Base-by-base conservation (phyloP, 2,888 invertebrate genomes). In the Pegoplata infirma region DNA sequence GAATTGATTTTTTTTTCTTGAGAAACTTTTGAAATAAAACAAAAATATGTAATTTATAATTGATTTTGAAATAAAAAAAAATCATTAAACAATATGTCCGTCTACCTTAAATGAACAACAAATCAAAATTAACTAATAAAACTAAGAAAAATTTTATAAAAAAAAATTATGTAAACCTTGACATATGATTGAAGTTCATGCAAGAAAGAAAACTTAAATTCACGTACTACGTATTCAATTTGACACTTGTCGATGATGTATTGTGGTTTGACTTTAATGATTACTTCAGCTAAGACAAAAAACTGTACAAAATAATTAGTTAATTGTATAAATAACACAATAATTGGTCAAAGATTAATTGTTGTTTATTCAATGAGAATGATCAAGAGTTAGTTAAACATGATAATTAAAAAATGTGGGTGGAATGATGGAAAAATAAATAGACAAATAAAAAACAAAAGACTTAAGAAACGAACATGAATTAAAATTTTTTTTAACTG, bases 81-180 rank as follows among this genome's bases (percentile, higher is more conserved):
- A 40, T 68, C 67, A 63, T 56, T 76, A 71, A 59, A 49, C 14
- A 51, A 51, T 66, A 69, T 46, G 28, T 32, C 23, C n/a, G n/a
- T n/a, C n/a, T n/a, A n/a, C n/a, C n/a, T n/a, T n/a, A n/a, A n/a
- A n/a, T n/a, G n/a, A n/a, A n/a, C n/a, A n/a, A n/a, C n/a, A n/a
- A n/a, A n/a, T n/a, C 10, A 32, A 32, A 63, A 58, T 58, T 56
- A 21, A 46, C 19, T 53, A 68, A 67, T 67, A 53, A 40, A 47
- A n/a, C n/a, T n/a, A 61, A 55, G 25, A 17, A 64, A 66, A 46
- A 58, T 53, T 64, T 32, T 32, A 32, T 10, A 23, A 23, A 5
- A 58, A 58, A 59, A 69, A 69, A 36, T 71, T 69, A 72, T 74
- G 64, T 66, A 74, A 66, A 74, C 78, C 78, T 78, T 78, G 78